These are phyloP conservation scores for Cephus nigrinus DNA, from an alignment of 2,888 invertebrate species.

Conservation along the genomic window DNA sequence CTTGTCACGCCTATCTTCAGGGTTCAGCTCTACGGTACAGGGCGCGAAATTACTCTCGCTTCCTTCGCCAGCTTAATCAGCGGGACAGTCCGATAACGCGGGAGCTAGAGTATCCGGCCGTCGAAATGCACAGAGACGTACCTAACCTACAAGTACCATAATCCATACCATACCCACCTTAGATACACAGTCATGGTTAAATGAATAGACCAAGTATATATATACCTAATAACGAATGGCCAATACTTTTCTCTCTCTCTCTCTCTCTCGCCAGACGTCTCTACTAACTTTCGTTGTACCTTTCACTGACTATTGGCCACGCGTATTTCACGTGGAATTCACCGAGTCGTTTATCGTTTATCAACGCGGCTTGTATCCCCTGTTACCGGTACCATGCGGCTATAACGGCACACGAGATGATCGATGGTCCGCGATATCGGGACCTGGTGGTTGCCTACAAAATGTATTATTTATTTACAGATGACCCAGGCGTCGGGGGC, in stretches of 20 bases:
- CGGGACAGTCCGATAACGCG: constrained; percentile 45
- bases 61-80: constrained; percentile 63
- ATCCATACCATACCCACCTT: background rate
- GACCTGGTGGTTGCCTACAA: constrained; percentile 10
- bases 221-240: background rate
- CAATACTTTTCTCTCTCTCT: background rate
- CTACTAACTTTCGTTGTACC: background rate
- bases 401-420: constrained; percentile 33
- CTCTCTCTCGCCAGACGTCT: background rate
- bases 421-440: constrained; percentile 45
- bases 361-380: constrained; percentile 36
- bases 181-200: background rate
- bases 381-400: constrained; percentile 10
- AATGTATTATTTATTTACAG: constrained; percentile 6
- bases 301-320: background rate
- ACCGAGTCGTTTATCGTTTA: constrained; percentile 51
- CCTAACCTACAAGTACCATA: background rate
- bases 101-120: constrained; percentile 19
- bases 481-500: background rate
- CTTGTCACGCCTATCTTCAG: constrained; percentile 56
- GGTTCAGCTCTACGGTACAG: constrained; percentile 23
- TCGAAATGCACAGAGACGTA: background rate
- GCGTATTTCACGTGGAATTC: background rate
- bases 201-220: background rate
- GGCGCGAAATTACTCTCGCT: constrained; percentile 59